Percentiles rank a stretch among this genome's conserved stretches.
Conservation (phyloP, 2,888 invertebrate species). For the Drosophila phalerata region DNA sequence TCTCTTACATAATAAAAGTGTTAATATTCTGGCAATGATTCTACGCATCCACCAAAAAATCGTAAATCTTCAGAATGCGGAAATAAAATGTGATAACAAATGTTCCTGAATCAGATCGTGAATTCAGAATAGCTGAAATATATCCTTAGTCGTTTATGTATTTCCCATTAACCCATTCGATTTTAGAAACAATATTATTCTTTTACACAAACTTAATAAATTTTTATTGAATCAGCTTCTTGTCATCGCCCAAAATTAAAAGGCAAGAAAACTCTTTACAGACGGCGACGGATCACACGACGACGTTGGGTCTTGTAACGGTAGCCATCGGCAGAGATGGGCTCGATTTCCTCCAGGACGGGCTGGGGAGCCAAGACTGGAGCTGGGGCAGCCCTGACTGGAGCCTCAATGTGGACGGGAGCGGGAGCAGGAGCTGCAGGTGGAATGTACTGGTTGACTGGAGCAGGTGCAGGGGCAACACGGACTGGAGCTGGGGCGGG, state of each 20-base stretch:
- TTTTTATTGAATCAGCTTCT: conserved; percentile 48
- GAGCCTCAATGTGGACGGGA: conserved; percentile 32
- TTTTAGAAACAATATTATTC: background rate
- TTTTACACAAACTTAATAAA: conserved; percentile 53
- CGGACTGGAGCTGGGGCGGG: conserved; percentile 39
- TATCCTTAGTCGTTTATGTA: background rate
- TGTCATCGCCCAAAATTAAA: conserved; percentile 21
- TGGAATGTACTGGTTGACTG: conserved; percentile 47
- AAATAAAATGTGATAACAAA: conserved; percentile 15
- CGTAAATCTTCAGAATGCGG: conserved; percentile 21
- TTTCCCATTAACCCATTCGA: background rate
- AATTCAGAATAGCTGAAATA: background rate
- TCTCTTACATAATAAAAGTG: conserved; percentile 38
- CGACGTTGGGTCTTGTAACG: conserved; percentile 80
- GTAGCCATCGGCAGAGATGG: conserved; percentile 75
- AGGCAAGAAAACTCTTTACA: conserved; percentile 40
- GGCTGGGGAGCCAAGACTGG: conserved; percentile 53
- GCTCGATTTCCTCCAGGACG: conserved; percentile 76
- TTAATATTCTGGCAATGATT: conserved; percentile 25
- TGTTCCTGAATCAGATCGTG: background rate
- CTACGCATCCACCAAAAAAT: conserved; percentile 6
- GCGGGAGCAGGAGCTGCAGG: conserved; percentile 54
- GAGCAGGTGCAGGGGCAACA: conserved; percentile 31
- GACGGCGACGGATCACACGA: conserved; percentile 76
- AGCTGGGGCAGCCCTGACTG: conserved; percentile 25